Base-by-base conservation (phyloP, 2,888 invertebrate genomes). In the Stenodera caucasica region DNA sequence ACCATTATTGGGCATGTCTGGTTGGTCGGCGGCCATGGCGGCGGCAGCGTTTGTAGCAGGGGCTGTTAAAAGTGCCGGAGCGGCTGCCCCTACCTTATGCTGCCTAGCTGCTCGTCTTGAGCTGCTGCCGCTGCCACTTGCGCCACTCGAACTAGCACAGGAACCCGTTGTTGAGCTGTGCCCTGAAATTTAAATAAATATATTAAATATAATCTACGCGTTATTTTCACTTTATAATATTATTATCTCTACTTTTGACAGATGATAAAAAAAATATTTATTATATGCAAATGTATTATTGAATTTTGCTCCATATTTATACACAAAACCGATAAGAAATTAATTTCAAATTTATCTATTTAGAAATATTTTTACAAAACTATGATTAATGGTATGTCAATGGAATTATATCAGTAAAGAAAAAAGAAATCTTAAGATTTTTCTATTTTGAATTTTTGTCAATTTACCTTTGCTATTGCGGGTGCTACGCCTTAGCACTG, bases 121-220 rank as follows among this genome's bases (percentile, higher is more conserved):
- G 75, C 77, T 75, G 75, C 75, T 76, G 81, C 78, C 72, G 79
- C 77, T 83, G 71, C 82, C 77, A 68, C 72, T 70, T 83, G 82
- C 65, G 82, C 81, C 76, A 82, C 81, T 80, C 63, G 80, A 79
- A 75, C 86, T 87, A 75, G 86, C 87, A 81, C 87, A 87, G 82
- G 86, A 88, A 85, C 86, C 86, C 86, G 85, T 89, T 83, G 75
- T 78, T 78, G 70, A 55, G 76, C 76, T 77, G 77, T 80, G 79
- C 75, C 78, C 79, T 79, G 61, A 14, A 69, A 67, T 15, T 49
- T 58, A 37, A 62, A 55, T 29, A 53, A 56, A 33, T 40, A 56
- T 21, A 61, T 26, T 29, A 55, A 12, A 51, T 49, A 14, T 15
- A 6, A 11, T 37, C 37, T 14, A 15, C 37, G 37, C 23, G 12